Evolutionary conservation across 2,113 vertebrate genomes (phyloP).

Genomic region (Butorides virescens): DNA sequence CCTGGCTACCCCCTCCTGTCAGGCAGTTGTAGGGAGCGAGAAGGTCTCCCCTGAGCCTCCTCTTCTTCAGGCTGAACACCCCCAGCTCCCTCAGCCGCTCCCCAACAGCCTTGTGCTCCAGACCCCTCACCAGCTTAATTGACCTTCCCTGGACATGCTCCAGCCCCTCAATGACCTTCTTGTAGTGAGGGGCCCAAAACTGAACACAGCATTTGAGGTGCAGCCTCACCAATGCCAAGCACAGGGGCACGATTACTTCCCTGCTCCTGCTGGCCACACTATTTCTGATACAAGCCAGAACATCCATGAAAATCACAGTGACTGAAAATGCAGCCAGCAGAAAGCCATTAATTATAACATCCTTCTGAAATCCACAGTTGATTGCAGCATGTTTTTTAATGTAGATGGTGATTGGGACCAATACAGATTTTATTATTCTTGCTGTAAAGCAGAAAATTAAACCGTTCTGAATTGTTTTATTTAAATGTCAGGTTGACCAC

Average conservation of each 20-base stretch:
- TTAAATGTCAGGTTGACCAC: slow-evolving; percentile 23
- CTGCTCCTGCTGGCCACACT: background rate
- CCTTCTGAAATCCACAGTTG: background rate
- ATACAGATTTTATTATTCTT: background rate
- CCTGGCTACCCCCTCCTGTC: too few species aligned
- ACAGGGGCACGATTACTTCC: background rate
- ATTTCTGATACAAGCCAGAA: background rate
- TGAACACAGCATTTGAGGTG: background rate
- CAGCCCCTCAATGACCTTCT: background rate
- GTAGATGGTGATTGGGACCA: background rate
- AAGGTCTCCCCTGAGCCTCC: too few species aligned
- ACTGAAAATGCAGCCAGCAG: background rate
- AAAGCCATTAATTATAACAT: background rate
- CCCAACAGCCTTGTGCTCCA: too few species aligned
- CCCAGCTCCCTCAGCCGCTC: too few species aligned
- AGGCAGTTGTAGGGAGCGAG: too few species aligned
- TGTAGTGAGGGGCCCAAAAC: too few species aligned
- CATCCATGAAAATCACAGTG: background rate
- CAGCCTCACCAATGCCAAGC: background rate
- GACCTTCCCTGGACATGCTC: background rate
- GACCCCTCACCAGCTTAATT: too few species aligned
- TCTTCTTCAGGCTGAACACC: too few species aligned
- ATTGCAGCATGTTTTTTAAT: background rate
- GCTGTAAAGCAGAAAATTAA: background rate
- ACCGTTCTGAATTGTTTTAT: background rate